These are phyloP conservation scores for Drosophila sechellia DNA, from an alignment of 1,140 invertebrate species.

Conservation along the genomic window DNA sequence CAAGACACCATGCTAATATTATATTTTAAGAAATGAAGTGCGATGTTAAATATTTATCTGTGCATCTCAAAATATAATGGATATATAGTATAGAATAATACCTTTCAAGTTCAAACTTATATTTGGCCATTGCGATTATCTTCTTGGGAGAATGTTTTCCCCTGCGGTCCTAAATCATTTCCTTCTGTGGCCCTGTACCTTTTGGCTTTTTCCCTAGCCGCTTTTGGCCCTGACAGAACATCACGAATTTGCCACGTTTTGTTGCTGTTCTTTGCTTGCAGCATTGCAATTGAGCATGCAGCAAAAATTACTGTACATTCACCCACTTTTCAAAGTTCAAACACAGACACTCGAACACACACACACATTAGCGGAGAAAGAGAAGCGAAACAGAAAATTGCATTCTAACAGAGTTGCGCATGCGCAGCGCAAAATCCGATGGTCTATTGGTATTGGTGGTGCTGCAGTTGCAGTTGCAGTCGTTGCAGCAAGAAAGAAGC, in stretches of 20 bases:
- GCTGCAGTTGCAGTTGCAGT: conserved; percentile 57
- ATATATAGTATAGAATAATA: not conserved
- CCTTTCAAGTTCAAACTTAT: conserved; percentile 1
- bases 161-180: conserved; percentile 32
- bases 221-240: conserved; percentile 65
- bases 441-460: conserved; percentile 25
- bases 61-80: no score
- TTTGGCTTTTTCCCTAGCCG: conserved; percentile 18
- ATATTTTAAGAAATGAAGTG: no score
- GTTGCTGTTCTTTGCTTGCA: conserved; percentile 35
- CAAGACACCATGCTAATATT: no score
- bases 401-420: conserved; percentile 77
- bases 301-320: conserved; percentile 84
- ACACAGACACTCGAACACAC: conserved; percentile 59
- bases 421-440: conserved; percentile 56
- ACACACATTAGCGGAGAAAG: conserved; percentile 42
- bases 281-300: conserved; percentile 77
- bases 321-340: conserved; percentile 84
- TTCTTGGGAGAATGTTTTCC: conserved; percentile 23
- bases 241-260: conserved; percentile 80
- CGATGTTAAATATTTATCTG: no score
- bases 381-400: conserved; percentile 80
- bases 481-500: conserved; percentile 53
- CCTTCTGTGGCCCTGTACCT: conserved; percentile 23
- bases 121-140: conserved; percentile 9